phyloP scores from a whole-genome alignment of 2,797 vertebrate genomes.

The Gouania willdenowi region DNA sequence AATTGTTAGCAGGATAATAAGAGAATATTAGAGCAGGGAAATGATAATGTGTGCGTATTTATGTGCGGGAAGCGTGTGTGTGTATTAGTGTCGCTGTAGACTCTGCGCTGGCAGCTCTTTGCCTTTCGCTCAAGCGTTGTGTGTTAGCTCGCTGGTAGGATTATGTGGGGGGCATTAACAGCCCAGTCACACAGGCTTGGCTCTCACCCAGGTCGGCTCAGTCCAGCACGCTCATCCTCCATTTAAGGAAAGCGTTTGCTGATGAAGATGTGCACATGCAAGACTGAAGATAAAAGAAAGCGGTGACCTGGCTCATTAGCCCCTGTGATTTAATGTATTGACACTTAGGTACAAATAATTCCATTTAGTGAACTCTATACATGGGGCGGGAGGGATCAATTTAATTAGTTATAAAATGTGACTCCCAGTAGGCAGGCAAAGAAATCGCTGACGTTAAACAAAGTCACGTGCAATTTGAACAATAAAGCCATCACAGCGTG shows the following conservation, averaged over 20 bases:
- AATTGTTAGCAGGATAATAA: constrained; percentile 68
- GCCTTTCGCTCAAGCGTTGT: constrained; percentile 47
- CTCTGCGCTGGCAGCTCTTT: constrained; percentile 31
- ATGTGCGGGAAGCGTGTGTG: constrained; percentile 15
- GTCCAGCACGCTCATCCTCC: constrained; percentile 70
- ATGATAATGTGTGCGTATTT: constrained; percentile 34
- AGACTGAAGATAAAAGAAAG: constrained; percentile 94
- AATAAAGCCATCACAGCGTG: constrained; percentile 91
- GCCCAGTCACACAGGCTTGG: constrained; percentile 70
- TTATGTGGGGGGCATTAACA: constrained; percentile 70
- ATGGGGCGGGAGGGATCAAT: constrained; percentile 90
- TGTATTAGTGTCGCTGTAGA: constrained; percentile 8
- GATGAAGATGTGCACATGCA: constrained; percentile 83
- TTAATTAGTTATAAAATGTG: constrained; percentile 99
- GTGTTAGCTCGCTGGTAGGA: constrained; percentile 59
- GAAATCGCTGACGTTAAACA: constrained; percentile 98
- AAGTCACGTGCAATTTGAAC: constrained; percentile 89
- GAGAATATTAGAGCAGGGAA: constrained; percentile 72
- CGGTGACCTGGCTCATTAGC: constrained; percentile 98
- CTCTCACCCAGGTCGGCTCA: constrained; percentile 66
- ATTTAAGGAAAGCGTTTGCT: constrained; percentile 80
- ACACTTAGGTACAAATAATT: constrained; percentile 98
- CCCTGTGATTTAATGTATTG: constrained; percentile 99
- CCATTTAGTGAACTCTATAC: constrained; percentile 92
- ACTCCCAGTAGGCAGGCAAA: constrained; percentile 92